Conservation (phyloP, 1,140 invertebrate species). For the Gonatopus flavifemur region DNA sequence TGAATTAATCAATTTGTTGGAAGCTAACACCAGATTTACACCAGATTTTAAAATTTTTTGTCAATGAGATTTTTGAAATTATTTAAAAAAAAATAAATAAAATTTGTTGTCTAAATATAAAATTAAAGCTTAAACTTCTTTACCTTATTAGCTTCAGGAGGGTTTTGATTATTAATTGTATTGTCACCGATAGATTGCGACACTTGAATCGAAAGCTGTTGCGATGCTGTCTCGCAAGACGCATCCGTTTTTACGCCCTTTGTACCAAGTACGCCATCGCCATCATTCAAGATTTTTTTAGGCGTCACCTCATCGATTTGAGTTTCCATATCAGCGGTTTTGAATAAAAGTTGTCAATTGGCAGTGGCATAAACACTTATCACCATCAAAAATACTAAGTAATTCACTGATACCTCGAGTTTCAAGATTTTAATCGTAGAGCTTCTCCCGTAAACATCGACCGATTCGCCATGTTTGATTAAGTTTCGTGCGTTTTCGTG, state of each 20-base stretch:
- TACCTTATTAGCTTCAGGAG: conserved; percentile 31
- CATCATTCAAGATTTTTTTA: conserved; percentile 31
- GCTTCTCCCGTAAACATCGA: conserved; percentile 48
- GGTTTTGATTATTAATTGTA: conserved; percentile 20
- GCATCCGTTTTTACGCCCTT: conserved; percentile 40
- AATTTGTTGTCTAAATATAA: background rate
- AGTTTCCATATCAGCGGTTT: conserved; percentile 44
- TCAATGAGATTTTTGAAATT: background rate
- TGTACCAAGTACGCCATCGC: conserved; percentile 25
- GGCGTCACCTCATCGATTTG: conserved; percentile 16
- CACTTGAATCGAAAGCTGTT: conserved; percentile 10
- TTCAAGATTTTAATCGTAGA: conserved; percentile 37
- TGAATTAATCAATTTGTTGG: background rate
- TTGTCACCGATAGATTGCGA: conserved; percentile 41
- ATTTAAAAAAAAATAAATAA: background rate
- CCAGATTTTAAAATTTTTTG: background rate
- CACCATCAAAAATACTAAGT: conserved; percentile 31
- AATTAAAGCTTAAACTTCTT: conserved; percentile 8
- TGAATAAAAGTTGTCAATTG: conserved; percentile 34
- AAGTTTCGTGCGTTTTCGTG: too few species aligned
- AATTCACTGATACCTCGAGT: conserved; percentile 19
- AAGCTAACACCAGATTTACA: background rate
- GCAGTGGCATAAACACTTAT: conserved; percentile 40
- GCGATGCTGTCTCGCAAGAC: conserved; percentile 42
- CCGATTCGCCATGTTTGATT: conserved; percentile 56